These are phyloP conservation scores for Theonella swinhoei DNA, from an alignment of 37 sponge, comb jelly and placozoan species.

Conservation along the genomic window DNA sequence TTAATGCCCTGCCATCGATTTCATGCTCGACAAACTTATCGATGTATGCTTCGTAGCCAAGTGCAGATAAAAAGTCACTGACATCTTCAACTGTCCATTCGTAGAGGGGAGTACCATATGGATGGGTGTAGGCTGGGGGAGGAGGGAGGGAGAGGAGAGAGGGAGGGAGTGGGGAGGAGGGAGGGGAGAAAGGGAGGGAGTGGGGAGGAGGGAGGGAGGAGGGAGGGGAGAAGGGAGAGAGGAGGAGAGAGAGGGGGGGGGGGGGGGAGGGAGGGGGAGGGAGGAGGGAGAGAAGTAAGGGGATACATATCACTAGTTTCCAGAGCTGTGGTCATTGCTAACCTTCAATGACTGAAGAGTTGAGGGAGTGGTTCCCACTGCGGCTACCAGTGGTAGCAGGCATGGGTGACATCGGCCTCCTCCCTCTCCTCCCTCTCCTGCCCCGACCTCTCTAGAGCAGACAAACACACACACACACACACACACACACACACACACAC, in stretches of 20 bases:
- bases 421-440: neutral
- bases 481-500: too few relatives aligned
- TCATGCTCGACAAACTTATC: slow-evolving; percentile 67
- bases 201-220: too few relatives aligned
- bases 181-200: too few relatives aligned
- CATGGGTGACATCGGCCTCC: neutral
- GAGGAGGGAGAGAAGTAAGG: too few relatives aligned
- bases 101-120: slow-evolving; percentile 46
- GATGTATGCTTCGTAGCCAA: slow-evolving; percentile 74
- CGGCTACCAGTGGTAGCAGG: neutral
- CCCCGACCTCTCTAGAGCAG: neutral
- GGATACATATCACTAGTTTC: too few relatives aligned
- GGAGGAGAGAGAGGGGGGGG: too few relatives aligned
- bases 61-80: slow-evolving; percentile 48
- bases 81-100: slow-evolving; percentile 75
- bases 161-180: neutral
- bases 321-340: neutral
- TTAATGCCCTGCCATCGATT: slow-evolving; percentile 65
- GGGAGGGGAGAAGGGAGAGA: too few relatives aligned
- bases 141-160: neutral
- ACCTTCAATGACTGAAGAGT: neutral
- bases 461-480: too few relatives aligned
- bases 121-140: slow-evolving; percentile 62
- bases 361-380: neutral
- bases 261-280: neutral